phyloP scores from a whole-genome alignment of 2,888 invertebrate species.

The Sarcophaga carnaria region DNA sequence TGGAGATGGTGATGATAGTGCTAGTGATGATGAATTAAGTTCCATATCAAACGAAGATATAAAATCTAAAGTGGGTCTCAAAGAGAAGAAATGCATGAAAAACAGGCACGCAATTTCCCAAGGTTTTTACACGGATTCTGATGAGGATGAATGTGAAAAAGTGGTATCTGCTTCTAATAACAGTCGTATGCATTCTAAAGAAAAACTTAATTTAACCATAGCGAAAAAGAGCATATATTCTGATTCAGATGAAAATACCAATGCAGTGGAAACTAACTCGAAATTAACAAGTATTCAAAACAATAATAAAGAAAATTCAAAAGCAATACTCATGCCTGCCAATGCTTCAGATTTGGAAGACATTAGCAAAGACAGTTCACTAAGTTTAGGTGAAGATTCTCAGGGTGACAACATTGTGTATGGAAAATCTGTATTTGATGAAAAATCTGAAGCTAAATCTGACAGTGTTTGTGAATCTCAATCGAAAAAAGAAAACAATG shows the following conservation, averaged over 20 bases:
- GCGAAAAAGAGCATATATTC: slow-evolving; percentile 79
- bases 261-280: neutral
- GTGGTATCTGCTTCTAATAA: slow-evolving; percentile 30
- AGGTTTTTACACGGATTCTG: slow-evolving; percentile 77
- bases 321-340: slow-evolving; percentile 40
- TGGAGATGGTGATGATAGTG: slow-evolving; percentile 75
- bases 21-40: slow-evolving; percentile 75
- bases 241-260: slow-evolving; percentile 79
- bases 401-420: slow-evolving; percentile 16
- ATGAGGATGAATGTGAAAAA: slow-evolving; percentile 74
- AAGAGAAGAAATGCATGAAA: slow-evolving; percentile 52
- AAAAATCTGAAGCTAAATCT: slow-evolving; percentile 32
- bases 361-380: slow-evolving; percentile 80
- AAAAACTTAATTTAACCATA: neutral
- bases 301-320: neutral
- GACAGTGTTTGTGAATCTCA: slow-evolving; percentile 12
- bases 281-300: neutral
- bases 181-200: neutral
- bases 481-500: neutral
- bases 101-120: slow-evolving; percentile 64
- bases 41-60: slow-evolving; percentile 74
- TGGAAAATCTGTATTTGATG: slow-evolving; percentile 2
- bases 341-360: slow-evolving; percentile 79
- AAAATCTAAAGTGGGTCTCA: slow-evolving; percentile 58
- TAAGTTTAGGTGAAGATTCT: slow-evolving; percentile 75